Evolutionary conservation across 2,113 vertebrate genomes (phyloP), one percentile per base, ranked within the genome.

Genomic region (Epinephelus lanceolatus): DNA sequence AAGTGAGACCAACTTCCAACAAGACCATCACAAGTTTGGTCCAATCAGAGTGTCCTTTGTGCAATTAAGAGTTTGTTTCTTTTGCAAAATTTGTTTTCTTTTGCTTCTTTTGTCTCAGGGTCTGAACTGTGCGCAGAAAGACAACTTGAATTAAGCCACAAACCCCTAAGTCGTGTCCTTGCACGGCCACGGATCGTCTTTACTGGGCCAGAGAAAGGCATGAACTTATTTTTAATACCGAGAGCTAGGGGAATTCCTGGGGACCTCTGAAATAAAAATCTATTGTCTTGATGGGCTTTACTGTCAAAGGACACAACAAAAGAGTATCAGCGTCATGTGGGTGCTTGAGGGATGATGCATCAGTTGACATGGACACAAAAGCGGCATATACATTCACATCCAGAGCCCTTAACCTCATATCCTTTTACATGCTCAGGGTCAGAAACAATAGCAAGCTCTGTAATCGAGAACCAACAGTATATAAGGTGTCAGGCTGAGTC

Each of bases 1-100:
- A 18, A 25, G 60, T 23, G 55, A 79, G 56, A n/a, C 45, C 60
- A 51, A 52, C 67, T 49, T 72, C 53, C 70, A 59, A 68, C 49
- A 42, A 75, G 71, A 84, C 70, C 0, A 52, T 71, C 71, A 47
- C 6, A 62, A 42, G 60, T 52, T 59, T n/a, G 11, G 62, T 0
- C 55, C 63, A 73, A 40, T 62, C 45, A 70, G 1, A 52, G 55
- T 0, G 11, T 59, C 68, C 76, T 83, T 49, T 47, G 19, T 18
- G 4, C 49, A 51, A 51, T 51, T 51, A 51, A 18, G 49, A 51
- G 49, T 51, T 51, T 51, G 49, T 51, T 51, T 51, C 49, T 49
- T 30, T 30, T 30, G 30, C 30, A 30, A 30, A 30, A 30, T 30
- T 5, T 30, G 30, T 30, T 51, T 51, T 51, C 49, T 49, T 51